These are phyloP conservation scores for Ceratitis capitata DNA, from an alignment of 1,140 invertebrate species.

Conservation along the genomic window DNA sequence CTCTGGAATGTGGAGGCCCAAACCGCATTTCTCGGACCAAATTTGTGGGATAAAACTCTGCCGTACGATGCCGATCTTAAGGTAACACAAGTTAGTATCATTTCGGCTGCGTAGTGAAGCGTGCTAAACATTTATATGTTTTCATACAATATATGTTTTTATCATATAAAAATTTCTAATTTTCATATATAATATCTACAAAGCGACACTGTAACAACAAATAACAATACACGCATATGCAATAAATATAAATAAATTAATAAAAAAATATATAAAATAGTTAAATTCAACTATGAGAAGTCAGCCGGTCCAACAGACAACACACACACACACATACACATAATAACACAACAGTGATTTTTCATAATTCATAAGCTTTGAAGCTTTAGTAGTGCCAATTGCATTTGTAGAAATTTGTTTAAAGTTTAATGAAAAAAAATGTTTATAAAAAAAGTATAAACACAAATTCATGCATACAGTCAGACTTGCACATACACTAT, in stretches of 20 bases:
- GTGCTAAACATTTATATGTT: not conserved
- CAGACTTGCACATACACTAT: not conserved
- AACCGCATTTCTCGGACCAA: conserved; percentile 92
- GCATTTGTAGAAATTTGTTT: not conserved
- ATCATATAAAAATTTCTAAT: not conserved
- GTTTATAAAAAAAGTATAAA: not conserved
- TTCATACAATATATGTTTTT: not conserved
- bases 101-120: conserved; percentile 69
- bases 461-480: not conserved
- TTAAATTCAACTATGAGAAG: not conserved
- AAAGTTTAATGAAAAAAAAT: not conserved
- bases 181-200: not conserved
- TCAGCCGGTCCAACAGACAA: not conserved
- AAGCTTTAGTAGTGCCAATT: conserved; percentile 3
- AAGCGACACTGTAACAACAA: not conserved
- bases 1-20: conserved; percentile 89
- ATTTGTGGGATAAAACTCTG: conserved; percentile 92
- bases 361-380: not conserved
- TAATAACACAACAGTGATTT: not conserved
- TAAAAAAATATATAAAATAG: not conserved
- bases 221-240: too few species aligned
- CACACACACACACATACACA: not conserved
- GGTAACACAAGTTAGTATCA: conserved; percentile 78
- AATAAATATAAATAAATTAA: not conserved
- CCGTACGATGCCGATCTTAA: conserved; percentile 93